Base-by-base conservation (phyloP, 2,888 invertebrate species). In the Pardosa pseudoannulata region DNA sequence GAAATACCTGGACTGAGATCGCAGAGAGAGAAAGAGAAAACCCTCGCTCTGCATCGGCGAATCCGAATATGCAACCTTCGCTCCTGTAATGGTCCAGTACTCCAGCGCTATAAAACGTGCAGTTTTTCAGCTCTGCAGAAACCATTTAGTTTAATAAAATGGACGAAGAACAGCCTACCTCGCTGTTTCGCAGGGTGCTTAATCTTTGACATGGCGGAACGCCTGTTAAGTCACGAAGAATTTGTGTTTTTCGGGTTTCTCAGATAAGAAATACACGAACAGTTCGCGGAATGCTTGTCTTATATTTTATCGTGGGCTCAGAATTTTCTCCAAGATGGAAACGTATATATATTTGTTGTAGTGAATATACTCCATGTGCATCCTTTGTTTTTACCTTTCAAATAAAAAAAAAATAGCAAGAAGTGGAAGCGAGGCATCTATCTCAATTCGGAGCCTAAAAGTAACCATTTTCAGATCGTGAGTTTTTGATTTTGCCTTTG, bases 81-180 rank as follows among this genome's bases (percentile, higher is more conserved):
- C 71, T 65, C 28, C 70, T 19, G 78, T 78, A 83, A 83, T 85
- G 83, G 72, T 85, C 72, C 78, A 73, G 78, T 79, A 19, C 56
- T 83, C 83, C 67, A 64, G 73, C 78, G 71, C 68, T 85, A 85
- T 85, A 85, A 85, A 85, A 85, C 83, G 85, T 86, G 79, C 85
- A 73, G 85, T 86, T 86, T 86, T 79, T 86, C 85, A 86, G 85
- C 28, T 79, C 74, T 71, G 85, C 79, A 86, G 85, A 86, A 79
- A 79, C 85, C 85, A 86, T 86, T 86, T 86, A 86, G 79, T 86
- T 86, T 86, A 86, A 86, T 86, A 86, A 86, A 86, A 86, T 86
- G 85, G 85, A 86, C 85, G 85, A 86, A 86, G 74, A 86, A 79
- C 85, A 86, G 85, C 79, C 74, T 39, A 65, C 85, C 79, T 86